Percentiles rank a stretch among this genome's conserved stretches.
Conservation (phyloP, 2,113 vertebrate genomes). For the Lampris megalopsis region DNA sequence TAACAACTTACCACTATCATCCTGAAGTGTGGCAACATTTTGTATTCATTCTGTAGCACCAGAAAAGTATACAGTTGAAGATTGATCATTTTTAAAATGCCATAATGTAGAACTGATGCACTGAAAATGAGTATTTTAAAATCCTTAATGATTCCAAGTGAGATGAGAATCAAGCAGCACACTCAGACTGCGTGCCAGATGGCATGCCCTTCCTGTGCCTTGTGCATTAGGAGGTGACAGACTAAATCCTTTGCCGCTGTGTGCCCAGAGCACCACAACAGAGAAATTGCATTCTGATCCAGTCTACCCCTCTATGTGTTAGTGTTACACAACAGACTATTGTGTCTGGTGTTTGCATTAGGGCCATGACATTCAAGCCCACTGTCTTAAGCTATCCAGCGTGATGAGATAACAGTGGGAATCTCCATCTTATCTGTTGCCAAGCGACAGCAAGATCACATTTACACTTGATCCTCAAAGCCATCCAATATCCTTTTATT, state of each 20-base stretch:
- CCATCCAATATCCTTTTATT: slow-evolving; percentile 21
- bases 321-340: slow-evolving; percentile 71
- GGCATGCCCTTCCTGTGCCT: slow-evolving; percentile 38
- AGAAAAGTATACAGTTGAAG: neutral
- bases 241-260: slow-evolving; percentile 49
- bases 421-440: slow-evolving; percentile 59
- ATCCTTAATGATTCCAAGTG: slow-evolving; percentile 42
- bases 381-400: slow-evolving; percentile 49
- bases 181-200: slow-evolving; percentile 40
- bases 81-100: neutral
- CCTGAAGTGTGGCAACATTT: neutral
- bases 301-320: slow-evolving; percentile 63
- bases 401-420: slow-evolving; percentile 62
- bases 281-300: slow-evolving; percentile 70
- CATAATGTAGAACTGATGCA: slow-evolving; percentile 21
- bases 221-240: slow-evolving; percentile 54
- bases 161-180: slow-evolving; percentile 31
- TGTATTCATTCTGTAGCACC: neutral
- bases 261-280: slow-evolving; percentile 57
- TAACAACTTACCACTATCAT: neutral
- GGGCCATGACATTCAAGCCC: slow-evolving; percentile 68
- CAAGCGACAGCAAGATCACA: slow-evolving; percentile 46
- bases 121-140: slow-evolving; percentile 16
- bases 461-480: slow-evolving; percentile 52
- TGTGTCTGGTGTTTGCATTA: slow-evolving; percentile 78